Conservation (phyloP, 2,113 vertebrate genomes). For the western clawed frog (Xenopus tropicalis) region UCB_Xtro_10.0 CM004446.2:8871001-8871500, state of each 20-base stretch:
- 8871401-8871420: too few species aligned
- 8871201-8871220: slow-evolving; percentile 48
- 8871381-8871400: too few species aligned
- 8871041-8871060: background rate
- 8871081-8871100: slow-evolving; percentile 36
- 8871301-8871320: slow-evolving; percentile 20
- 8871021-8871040: background rate
- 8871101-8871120: slow-evolving; percentile 47
- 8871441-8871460: too few species aligned
- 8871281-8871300: slow-evolving; percentile 16
- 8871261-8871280: slow-evolving; percentile 19
- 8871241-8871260: slow-evolving; percentile 51
- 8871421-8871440: too few species aligned
- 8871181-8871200: slow-evolving; percentile 49
- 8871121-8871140: slow-evolving; percentile 47
- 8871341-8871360: background rate
- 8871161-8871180: slow-evolving; percentile 54
- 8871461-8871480: too few species aligned
- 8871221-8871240: slow-evolving; percentile 51
- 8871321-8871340: background rate
- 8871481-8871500: too few species aligned
- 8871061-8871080: slow-evolving; percentile 6
- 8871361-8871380: background rate
- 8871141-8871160: slow-evolving; percentile 62
- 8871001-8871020: background rate